Base-by-base conservation (phyloP, 2,888 invertebrate genomes). In the Osmoderma eremita region DNA sequence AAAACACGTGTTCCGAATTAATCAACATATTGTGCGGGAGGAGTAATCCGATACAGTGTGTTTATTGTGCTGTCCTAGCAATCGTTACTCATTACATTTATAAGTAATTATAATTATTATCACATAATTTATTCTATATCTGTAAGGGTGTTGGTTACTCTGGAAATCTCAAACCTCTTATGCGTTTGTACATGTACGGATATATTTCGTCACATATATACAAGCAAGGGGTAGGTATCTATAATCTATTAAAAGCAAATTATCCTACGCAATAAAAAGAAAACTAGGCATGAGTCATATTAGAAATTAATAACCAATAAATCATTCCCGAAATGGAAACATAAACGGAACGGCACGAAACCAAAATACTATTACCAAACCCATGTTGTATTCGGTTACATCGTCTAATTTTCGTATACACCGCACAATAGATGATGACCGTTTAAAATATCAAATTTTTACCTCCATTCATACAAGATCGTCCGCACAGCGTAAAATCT, bases 281-380 rank as follows among this genome's bases (percentile, higher is more conserved):
- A 30, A 5, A 30, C 30, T 30, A 30, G 17, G 17, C 12, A 6
- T 61, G 58, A 61, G 30, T 61, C 58, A 61, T 30, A n/a, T 30
- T 17, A 45, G 10, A 61, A 45, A 45, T 30, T 61, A 61, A 30
- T 45, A 61, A 17, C 30, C 20, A 61, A 61, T 61, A 61, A 61
- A 61, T 61, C 58, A 61, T 61, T 10, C 58, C 45, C 10, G 30
- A 48, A 12, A 61, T 45, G 58, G 45, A 6, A 30, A 30, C 42
- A 30, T 4, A 61, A 61, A 48, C 41, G 41, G 13, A 30, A 24
- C 13, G 12, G n/a, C 2, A 51, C 50, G 6, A 50, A 22, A 22
- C 50, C 8, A 13, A 42, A 18, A 58, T 13, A 22, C 10, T 20
- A 48, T 48, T 48, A 45, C n/a, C 8, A 51, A 10, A 17, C 5